Conservation (phyloP, 2,888 invertebrate genomes). For the Osmoderma eremita region DNA sequence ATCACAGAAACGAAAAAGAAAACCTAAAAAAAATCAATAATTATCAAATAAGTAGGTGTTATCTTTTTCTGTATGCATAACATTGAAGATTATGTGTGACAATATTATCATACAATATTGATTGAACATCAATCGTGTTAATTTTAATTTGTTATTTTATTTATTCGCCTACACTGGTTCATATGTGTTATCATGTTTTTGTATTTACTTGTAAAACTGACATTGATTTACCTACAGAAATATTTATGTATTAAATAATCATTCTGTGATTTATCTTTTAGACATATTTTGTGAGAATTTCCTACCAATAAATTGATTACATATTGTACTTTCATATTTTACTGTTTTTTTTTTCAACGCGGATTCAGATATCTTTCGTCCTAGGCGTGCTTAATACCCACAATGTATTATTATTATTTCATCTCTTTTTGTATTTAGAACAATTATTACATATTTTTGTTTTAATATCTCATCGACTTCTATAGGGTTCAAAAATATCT, state of each 20-base stretch:
- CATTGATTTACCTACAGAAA: constrained; percentile 6
- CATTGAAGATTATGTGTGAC: background rate
- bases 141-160: constrained; percentile 14
- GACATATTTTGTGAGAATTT: constrained; percentile 32
- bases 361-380: too few species aligned
- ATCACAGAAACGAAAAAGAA: constrained; percentile 34
- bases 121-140: constrained; percentile 3
- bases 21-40: constrained; percentile 39
- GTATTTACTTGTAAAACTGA: constrained; percentile 17
- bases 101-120: background rate
- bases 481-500: too few species aligned
- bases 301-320: constrained; percentile 31
- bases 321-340: constrained; percentile 1
- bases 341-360: too few species aligned
- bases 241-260: constrained; percentile 32
- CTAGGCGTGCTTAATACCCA: too few species aligned
- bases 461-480: too few species aligned
- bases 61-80: background rate
- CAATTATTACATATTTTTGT: too few species aligned
- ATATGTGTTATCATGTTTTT: background rate
- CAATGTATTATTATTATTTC: too few species aligned
- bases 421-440: too few species aligned
- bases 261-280: constrained; percentile 34
- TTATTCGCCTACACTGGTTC: constrained; percentile 1
- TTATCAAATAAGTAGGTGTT: constrained; percentile 4